These are phyloP conservation scores for Hipposideros armiger DNA, from an alignment of 2,113 vertebrate genomes.

Conservation along the genomic window DNA sequence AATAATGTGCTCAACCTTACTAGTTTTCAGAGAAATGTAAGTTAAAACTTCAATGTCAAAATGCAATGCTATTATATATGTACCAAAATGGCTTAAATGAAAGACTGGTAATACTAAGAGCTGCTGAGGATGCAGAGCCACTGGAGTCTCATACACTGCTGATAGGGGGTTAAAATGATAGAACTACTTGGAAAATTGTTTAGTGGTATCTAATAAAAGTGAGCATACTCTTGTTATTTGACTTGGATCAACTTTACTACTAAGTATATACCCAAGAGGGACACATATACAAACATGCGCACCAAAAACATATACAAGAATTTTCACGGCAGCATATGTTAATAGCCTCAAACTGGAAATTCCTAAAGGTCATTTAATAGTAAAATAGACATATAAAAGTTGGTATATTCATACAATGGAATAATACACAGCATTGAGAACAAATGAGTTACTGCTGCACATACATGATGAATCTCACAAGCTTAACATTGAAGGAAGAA, in stretches of 20 bases:
- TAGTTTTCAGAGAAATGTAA: background rate
- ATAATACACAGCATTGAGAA: background rate
- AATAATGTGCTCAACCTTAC: background rate
- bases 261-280: background rate
- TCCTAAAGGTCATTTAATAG: background rate
- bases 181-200: conserved; percentile 2
- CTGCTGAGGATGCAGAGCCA: background rate
- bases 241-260: background rate
- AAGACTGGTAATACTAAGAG: background rate
- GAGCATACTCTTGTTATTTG: background rate
- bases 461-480: background rate
- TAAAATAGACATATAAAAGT: background rate
- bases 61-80: background rate
- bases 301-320: background rate
- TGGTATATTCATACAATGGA: background rate
- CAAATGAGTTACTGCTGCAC: background rate
- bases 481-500: background rate
- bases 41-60: conserved; percentile 4
- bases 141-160: background rate
- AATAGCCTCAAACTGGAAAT: conserved; percentile 9
- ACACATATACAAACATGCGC: background rate
- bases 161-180: background rate
- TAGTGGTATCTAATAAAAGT: background rate
- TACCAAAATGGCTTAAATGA: background rate
- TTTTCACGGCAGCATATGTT: background rate